These are phyloP conservation scores for Chalcosyrphus nemorum DNA, from an alignment of 2,888 invertebrate species.

Conservation along the genomic window DNA sequence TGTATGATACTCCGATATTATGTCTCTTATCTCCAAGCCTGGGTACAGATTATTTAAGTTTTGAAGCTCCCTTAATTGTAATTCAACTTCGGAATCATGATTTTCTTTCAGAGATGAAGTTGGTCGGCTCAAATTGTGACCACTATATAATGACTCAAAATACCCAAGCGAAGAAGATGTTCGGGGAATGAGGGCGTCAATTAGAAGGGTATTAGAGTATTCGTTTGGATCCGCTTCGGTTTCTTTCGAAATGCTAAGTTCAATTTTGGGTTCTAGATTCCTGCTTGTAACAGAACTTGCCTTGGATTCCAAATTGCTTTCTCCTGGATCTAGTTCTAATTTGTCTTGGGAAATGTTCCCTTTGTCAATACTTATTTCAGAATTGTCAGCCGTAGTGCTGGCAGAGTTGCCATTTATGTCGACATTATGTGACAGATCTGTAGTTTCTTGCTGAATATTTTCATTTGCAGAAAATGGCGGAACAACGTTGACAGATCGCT, in stretches of 20 bases:
- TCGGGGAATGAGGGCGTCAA: neutral
- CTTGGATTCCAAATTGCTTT: neutral
- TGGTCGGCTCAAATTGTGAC: neutral
- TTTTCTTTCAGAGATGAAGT: neutral
- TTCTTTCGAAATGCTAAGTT: no score
- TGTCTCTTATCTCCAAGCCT: neutral
- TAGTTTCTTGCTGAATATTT: neutral
- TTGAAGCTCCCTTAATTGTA: constrained; percentile 35
- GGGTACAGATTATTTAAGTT: constrained; percentile 7
- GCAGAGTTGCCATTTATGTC: neutral
- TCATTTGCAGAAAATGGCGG: neutral
- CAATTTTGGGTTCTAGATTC: no score
- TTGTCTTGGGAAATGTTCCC: neutral
- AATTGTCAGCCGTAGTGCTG: neutral
- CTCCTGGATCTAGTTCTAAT: no score
- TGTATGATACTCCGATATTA: constrained; percentile 10
- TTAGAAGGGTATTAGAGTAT: neutral
- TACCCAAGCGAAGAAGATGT: neutral
- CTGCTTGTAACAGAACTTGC: no score
- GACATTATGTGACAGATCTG: neutral
- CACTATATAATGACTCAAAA: constrained; percentile 8
- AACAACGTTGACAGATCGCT: neutral
- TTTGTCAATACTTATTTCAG: neutral
- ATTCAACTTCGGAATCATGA: constrained; percentile 26
- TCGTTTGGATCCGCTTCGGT: neutral